Evolutionary conservation across 2,113 vertebrate genomes (phyloP).

Genomic region (Pygoscelis adeliae): DNA sequence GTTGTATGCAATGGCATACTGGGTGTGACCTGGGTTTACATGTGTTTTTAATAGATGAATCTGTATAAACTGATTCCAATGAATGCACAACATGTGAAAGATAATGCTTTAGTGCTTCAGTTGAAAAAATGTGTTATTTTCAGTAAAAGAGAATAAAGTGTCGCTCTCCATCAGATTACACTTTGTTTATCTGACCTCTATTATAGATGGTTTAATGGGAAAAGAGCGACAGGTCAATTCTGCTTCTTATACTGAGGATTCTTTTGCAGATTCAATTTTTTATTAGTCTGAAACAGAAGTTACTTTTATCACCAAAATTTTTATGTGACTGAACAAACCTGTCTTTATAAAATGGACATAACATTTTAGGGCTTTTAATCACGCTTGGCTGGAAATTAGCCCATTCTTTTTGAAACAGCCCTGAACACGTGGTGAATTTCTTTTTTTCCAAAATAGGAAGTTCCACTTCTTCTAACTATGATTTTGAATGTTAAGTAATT

Average conservation of each 20-base stretch:
- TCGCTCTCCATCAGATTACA: neutral
- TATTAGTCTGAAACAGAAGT: neutral
- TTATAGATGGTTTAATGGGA: neutral
- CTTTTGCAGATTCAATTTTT: neutral
- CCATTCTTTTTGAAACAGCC: neutral
- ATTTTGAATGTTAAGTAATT: neutral
- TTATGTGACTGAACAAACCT: neutral
- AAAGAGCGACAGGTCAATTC: neutral
- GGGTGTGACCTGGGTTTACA: neutral
- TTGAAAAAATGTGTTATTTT: neutral
- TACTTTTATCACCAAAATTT: neutral
- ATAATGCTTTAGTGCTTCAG: neutral
- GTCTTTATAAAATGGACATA: neutral
- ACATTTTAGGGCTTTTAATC: neutral
- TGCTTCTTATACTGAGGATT: neutral
- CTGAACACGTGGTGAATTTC: neutral
- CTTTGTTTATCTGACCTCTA: neutral
- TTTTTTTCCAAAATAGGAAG: neutral
- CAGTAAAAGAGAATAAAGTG: neutral
- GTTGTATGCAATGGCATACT: neutral
- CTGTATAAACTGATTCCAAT: neutral
- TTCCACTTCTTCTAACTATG: neutral
- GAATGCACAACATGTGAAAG: neutral
- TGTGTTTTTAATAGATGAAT: constrained; percentile 36
- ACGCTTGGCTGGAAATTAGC: neutral